Percentiles rank a stretch among this genome's conserved stretches.
Evolutionary conservation across 1,140 invertebrate species (phyloP).

Genomic region (Battus philenor): DNA sequence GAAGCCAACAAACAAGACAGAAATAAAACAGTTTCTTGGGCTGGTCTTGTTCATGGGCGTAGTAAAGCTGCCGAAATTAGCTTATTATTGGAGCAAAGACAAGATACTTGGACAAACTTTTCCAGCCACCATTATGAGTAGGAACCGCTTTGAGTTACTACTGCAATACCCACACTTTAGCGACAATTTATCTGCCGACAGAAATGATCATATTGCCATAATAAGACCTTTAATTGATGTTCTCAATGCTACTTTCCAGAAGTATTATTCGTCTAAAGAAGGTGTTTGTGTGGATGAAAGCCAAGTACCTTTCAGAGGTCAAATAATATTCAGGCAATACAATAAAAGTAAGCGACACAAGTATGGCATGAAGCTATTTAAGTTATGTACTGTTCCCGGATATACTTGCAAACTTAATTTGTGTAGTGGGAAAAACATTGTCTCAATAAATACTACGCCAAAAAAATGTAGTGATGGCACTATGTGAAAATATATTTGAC

Average conservation of each 20-base stretch:
- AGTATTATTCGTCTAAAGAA: slow-evolving; percentile 38
- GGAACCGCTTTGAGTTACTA: slow-evolving; percentile 20
- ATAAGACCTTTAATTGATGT: slow-evolving; percentile 20
- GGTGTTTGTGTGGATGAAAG: slow-evolving; percentile 40
- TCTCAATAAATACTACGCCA: slow-evolving; percentile 40
- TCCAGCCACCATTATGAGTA: slow-evolving; percentile 17
- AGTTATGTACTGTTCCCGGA: slow-evolving; percentile 33
- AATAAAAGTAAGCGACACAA: slow-evolving; percentile 24
- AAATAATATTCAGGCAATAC: slow-evolving; percentile 44
- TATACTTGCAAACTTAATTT: slow-evolving; percentile 36
- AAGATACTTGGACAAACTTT: slow-evolving; percentile 20
- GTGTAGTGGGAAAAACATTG: slow-evolving; percentile 44
- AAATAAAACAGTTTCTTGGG: slow-evolving; percentile 22
- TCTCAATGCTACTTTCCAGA: slow-evolving; percentile 29
- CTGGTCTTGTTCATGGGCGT: too few species aligned
- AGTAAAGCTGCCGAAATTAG: slow-evolving; percentile 21
- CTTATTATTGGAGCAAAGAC: slow-evolving; percentile 21
- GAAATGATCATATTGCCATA: slow-evolving; percentile 16
- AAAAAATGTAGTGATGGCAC: slow-evolving; percentile 39
- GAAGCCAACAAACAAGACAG: background rate
- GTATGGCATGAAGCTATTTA: slow-evolving; percentile 3
- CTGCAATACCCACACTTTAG: slow-evolving; percentile 18
- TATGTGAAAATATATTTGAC: slow-evolving; percentile 37
- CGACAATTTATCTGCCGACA: slow-evolving; percentile 16
- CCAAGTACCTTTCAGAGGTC: slow-evolving; percentile 41